A percentile compares a stretch with the other conserved stretches of the same genome.
Evolutionary conservation across 2,797 vertebrate species (phyloP).

Genomic region (Arrhamphus sclerolepis): DNA sequence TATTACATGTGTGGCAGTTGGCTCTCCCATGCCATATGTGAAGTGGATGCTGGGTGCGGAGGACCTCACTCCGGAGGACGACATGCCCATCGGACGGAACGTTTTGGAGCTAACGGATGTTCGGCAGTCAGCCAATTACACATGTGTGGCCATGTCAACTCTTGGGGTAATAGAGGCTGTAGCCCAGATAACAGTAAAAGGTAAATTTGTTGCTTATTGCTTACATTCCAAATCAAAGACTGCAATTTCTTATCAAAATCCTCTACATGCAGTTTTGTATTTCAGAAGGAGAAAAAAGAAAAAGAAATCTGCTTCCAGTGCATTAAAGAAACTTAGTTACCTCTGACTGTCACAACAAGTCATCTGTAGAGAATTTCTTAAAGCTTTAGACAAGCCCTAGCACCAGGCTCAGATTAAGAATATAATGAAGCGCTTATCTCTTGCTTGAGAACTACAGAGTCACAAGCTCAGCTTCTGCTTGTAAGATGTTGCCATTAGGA

Average conservation of each 20-base stretch:
- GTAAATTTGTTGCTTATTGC: constrained; percentile 64
- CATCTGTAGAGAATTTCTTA: constrained; percentile 56
- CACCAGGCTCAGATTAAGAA: constrained; percentile 58
- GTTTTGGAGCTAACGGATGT: constrained; percentile 98
- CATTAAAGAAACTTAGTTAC: constrained; percentile 53
- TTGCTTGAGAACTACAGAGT: constrained; percentile 53
- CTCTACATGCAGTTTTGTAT: too few relatives aligned
- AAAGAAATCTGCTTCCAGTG: constrained; percentile 7
- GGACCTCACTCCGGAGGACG: constrained; percentile 97
- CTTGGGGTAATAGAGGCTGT: constrained; percentile 98
- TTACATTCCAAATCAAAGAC: neutral
- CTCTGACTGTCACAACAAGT: constrained; percentile 43
- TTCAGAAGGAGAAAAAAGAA: too few relatives aligned
- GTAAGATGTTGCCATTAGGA: constrained; percentile 25
- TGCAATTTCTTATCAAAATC: too few relatives aligned
- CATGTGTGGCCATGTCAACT: constrained; percentile 98
- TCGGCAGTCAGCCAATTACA: constrained; percentile 98
- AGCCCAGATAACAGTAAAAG: constrained; percentile 99
- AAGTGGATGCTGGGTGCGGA: constrained; percentile 99
- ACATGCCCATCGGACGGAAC: constrained; percentile 99
- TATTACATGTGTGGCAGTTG: constrained; percentile 98
- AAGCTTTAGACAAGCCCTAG: constrained; percentile 59
- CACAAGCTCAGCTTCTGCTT: constrained; percentile 52
- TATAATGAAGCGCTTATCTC: constrained; percentile 68
- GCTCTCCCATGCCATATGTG: constrained; percentile 99